Base-by-base conservation (phyloP, 2,797 vertebrate genomes). In the Sternotherus odoratus region DNA sequence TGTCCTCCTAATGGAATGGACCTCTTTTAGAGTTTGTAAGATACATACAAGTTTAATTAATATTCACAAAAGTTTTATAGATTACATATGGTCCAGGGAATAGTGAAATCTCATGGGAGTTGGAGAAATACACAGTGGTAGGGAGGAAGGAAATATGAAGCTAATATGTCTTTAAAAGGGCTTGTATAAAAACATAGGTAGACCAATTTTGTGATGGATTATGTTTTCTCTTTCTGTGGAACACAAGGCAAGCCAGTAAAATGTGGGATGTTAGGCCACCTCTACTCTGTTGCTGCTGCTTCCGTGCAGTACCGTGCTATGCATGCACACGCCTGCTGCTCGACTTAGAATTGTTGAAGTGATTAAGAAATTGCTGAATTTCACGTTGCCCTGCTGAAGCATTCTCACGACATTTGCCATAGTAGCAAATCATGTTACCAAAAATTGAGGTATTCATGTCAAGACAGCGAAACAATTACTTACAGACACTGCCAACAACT, bases 221-320 rank as follows among this genome's bases (percentile, higher is more conserved):
- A 74, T 74, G 24, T 75, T 75, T 75, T 75, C 43, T 75, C 12
- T 79, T 82, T 77, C 36, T 89, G 63, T 91, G 86, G 56, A 94
- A 86, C 88, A 95, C 86, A 95, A 94, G 94, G 90, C 88, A 51
- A 95, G 92, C 83, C 77, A 94, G 90, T 81, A 92, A 89, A 91
- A 93, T 75, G 43, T 6, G 16, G 26, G 28, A 28, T 75, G 79
- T 74, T 78, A 51, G 39, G 23, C 8, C n/a, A 5, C 17, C 63
- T 21, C n/a, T 8, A 19, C 60, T n/a, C 63, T 69, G 63, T 69
- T 66, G 17, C 79, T 92, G 48, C 66, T 93, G 77, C 79, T 92
- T 69, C 72, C n/a, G 1, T 39, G 94, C 83, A 92, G 94, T 94
- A 2, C n/a, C 60, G 54, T 74, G 72, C 23, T 46, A 46, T 39